These are phyloP conservation scores for Musca domestica DNA, from an alignment of 1,140 invertebrate species.

Conservation along the genomic window DNA sequence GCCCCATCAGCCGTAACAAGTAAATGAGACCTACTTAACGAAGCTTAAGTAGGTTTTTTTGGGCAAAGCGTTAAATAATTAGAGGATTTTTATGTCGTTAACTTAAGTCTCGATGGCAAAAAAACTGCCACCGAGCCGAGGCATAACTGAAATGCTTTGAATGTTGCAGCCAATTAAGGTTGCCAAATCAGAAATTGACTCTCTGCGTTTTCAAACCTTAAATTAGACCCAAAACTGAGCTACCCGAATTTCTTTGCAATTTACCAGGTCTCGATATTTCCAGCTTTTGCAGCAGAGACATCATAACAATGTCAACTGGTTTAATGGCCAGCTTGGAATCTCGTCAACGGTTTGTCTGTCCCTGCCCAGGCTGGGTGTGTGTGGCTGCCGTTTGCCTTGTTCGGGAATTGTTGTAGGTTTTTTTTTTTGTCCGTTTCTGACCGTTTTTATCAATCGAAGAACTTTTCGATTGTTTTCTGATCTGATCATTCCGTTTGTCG, in stretches of 20 bases:
- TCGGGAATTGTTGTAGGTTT: neutral
- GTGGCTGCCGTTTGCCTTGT: neutral
- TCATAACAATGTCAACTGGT: conserved; percentile 13
- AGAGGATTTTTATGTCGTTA: conserved; percentile 9
- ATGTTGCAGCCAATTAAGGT: conserved; percentile 8
- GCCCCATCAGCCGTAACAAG: neutral
- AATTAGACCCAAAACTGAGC: no score
- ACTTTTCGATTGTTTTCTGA: neutral
- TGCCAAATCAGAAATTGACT: conserved; percentile 3
- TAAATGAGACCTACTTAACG: neutral
- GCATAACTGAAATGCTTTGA: no score
- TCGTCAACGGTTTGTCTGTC: neutral
- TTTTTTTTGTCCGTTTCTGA: neutral
- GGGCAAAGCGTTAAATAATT: conserved; percentile 22
- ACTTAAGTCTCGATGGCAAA: neutral
- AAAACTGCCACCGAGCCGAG: neutral
- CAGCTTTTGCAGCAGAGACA: conserved; percentile 1
- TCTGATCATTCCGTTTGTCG: neutral
- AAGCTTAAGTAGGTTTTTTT: conserved; percentile 4
- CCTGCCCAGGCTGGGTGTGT: neutral
- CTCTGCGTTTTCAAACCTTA: neutral
- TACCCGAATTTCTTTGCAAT: neutral
- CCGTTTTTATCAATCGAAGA: conserved; percentile 8
- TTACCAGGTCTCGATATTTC: neutral
- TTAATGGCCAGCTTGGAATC: conserved; percentile 7